Base-by-base conservation (phyloP, 1,140 invertebrate species). In the Mycetomoellerius zeteki region DNA sequence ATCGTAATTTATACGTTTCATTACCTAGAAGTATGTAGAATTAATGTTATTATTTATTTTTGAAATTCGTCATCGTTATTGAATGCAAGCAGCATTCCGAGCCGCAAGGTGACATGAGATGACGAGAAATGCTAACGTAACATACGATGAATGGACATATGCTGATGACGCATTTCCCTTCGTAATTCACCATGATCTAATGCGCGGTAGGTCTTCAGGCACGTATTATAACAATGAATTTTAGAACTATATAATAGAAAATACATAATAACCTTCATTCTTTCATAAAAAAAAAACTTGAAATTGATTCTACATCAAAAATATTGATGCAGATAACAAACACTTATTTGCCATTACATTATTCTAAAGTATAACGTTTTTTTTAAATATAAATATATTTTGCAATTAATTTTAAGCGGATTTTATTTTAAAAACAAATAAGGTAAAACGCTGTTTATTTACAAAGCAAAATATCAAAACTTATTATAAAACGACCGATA, bases 101-200 rank as follows among this genome's bases (percentile, higher is more conserved):
- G 69, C 80, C 80, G 27, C 80, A 84, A 84, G 54, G 24, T 82
- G 80, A 82, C 80, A 82, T 27, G 69, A 37, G 64, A 71, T 69
- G 37, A 71, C 30, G 47, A 81, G 77, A 81, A 81, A 81, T n/a
- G 54, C 56, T 84, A 84, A 84, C 69, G 43, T 50, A 73, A 82
- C 80, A 33, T 33, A 60, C 43, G 24, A 84, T 60, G 69, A 84
- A 56, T 75, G 69, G 54, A 84, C 27, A 73, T 14, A 73, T 84
- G 80, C 80, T 84, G 80, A 84, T 84, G 69, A 84, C 80, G 69
- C 80, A 84, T 84, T 84, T 84, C 69, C 43, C 69, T 84, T 75
- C 24, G 27, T 84, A 84, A 84, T 84, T 43, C n/a, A 72, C 21
- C 37, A 56, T 73, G 67, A 73, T 60, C 56, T 72, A 84, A 60